Evolutionary conservation across 2,113 vertebrate species (phyloP), one percentile per base, ranked within the genome.

Genomic region (Limnothrissa miodon): DNA sequence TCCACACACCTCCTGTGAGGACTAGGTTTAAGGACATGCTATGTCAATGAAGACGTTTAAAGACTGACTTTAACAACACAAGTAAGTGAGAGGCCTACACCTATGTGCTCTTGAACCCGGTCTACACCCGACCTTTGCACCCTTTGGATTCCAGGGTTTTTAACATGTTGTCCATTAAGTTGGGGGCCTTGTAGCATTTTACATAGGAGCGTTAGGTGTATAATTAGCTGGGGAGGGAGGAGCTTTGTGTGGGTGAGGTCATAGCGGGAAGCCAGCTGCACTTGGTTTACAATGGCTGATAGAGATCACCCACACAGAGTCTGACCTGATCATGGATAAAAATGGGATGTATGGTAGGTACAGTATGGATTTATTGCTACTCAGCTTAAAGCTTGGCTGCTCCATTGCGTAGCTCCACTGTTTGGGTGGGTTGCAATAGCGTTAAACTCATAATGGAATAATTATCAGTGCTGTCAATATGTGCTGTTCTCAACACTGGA

Each of bases 221-320:
- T 74, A 74, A 74, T 74, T 74, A 74, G 66, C 66, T 5, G 66
- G 33, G 15, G 66, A 74, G 29, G 66, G 66, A 74, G 66, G 66
- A 36, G 66, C 66, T 8, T 56, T 42, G 66, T 36, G 66, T 74
- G 66, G 4, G 13, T 36, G 11, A 10, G 33, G 66, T 74, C 13
- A 2, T 10, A 29, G 62, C n/a, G n/a, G n/a, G 66, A 33, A 15
- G 66, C 36, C 25, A 36, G 66, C 3, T 5, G 11, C 29, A 29
- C 59, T 74, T 74, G 19, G 66, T 74, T 13, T 36, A 74, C 29
- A 2, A 74, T 74, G 66, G 33, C 13, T 29, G 66, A 74, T 39
- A 33, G 25, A 15, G 51, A 36, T 36, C 29, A 70, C 9, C 66
- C 33, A 13, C 13, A 4, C n/a, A n/a, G n/a, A n/a, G n/a, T n/a